Conservation (phyloP, 1,140 invertebrate genomes). For the Ridgeia piscesae region DNA sequence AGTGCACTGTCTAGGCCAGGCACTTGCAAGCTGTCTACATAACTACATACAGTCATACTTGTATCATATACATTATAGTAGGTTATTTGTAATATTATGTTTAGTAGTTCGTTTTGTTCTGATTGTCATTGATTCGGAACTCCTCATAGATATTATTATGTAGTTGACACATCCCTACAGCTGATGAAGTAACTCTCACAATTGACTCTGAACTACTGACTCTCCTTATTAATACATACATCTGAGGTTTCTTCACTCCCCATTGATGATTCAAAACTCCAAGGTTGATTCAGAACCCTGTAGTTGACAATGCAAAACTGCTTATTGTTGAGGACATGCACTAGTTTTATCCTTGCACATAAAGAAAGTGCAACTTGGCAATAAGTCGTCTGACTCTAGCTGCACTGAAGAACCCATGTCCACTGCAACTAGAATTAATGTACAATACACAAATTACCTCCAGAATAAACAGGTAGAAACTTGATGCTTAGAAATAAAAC, state of each 20-base stretch:
- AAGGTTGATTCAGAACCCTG: not conserved
- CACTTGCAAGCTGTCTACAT: not conserved
- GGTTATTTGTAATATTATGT: too few relatives aligned
- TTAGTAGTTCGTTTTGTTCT: too few relatives aligned
- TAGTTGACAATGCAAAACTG: not conserved
- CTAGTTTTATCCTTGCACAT: too few relatives aligned
- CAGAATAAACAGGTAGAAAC: too few relatives aligned
- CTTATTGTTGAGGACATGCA: not conserved
- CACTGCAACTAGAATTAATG: too few relatives aligned
- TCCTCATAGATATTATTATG: not conserved
- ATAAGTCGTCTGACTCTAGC: too few relatives aligned
- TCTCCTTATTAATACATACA: not conserved
- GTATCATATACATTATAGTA: too few relatives aligned
- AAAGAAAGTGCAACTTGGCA: too few relatives aligned
- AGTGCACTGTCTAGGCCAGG: not conserved
- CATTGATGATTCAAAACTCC: not conserved
- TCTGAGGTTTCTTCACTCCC: not conserved
- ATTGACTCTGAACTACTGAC: not conserved
- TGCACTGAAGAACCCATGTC: too few relatives aligned
- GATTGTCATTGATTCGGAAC: not conserved
- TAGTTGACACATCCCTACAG: not conserved
- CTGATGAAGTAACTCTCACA: not conserved
- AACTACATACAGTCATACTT: not conserved
- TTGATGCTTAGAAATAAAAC: not conserved
- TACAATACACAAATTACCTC: not conserved